phyloP scores from a whole-genome alignment of 2,888 invertebrate genomes.

The Hipparchia semele region DNA sequence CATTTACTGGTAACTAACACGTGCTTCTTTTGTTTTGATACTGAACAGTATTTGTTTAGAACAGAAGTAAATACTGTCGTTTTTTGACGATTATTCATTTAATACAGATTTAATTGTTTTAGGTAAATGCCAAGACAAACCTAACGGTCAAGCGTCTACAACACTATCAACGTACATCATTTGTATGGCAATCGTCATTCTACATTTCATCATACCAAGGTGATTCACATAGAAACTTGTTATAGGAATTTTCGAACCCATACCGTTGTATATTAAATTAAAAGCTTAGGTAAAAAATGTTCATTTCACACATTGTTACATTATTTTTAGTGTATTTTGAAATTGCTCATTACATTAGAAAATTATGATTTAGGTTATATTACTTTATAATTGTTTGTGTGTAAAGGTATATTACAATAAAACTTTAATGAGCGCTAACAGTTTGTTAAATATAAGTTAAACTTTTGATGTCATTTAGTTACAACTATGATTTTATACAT shows the following conservation, averaged over 20 bases:
- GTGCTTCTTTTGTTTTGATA: neutral
- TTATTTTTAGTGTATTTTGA: slow-evolving; percentile 34
- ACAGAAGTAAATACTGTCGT: neutral
- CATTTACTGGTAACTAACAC: slow-evolving; percentile 75
- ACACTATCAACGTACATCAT: slow-evolving; percentile 54
- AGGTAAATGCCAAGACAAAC: slow-evolving; percentile 85
- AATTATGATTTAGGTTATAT: slow-evolving; percentile 25
- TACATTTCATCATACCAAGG: slow-evolving; percentile 69
- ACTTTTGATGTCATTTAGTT: slow-evolving; percentile 1
- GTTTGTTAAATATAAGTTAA: slow-evolving; percentile 1
- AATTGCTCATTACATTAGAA: slow-evolving; percentile 35
- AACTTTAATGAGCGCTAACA: neutral
- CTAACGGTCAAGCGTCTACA: slow-evolving; percentile 60
- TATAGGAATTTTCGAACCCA: slow-evolving; percentile 27
- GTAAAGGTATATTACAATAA: slow-evolving; percentile 5
- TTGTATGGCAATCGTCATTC: slow-evolving; percentile 51
- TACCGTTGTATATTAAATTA: slow-evolving; percentile 38
- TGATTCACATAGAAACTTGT: slow-evolving; percentile 58
- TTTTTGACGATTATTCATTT: neutral
- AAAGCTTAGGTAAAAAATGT: slow-evolving; percentile 33
- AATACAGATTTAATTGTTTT: slow-evolving; percentile 39
- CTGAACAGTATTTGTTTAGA: too few species aligned
- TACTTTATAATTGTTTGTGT: slow-evolving; percentile 17
- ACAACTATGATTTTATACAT: neutral
- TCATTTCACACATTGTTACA: slow-evolving; percentile 36